phyloP scores from a whole-genome alignment of 1,140 invertebrate genomes.

The Bacillus rossius region DNA sequence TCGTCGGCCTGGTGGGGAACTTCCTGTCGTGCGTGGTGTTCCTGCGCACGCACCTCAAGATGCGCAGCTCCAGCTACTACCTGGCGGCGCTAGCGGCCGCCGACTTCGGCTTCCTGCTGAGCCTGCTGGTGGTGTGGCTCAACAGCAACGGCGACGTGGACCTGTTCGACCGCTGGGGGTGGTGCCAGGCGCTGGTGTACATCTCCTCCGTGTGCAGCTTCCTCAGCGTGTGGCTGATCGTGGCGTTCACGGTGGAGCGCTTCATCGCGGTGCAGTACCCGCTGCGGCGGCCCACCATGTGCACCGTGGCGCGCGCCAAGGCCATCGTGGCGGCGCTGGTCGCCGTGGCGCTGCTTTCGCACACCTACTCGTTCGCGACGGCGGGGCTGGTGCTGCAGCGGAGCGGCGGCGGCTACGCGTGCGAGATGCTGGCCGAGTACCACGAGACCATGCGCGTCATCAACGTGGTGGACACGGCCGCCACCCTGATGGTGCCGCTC shows the following conservation, averaged over 20 bases:
- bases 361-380: conserved; percentile 48
- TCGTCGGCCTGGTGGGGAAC: conserved; percentile 50
- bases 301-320: conserved; percentile 54
- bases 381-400: conserved; percentile 37
- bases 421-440: conserved; percentile 43
- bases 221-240: conserved; percentile 54
- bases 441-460: conserved; percentile 45
- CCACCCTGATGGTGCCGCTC: conserved; percentile 49
- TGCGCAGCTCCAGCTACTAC: conserved; percentile 53
- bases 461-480: conserved; percentile 50
- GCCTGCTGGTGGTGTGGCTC: conserved; percentile 49
- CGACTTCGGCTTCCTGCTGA: conserved; percentile 49
- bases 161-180: conserved; percentile 47
- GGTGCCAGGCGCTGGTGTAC: conserved; percentile 53
- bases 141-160: conserved; percentile 44
- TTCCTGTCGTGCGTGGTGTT: conserved; percentile 52
- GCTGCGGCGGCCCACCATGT: conserved; percentile 53
- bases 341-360: conserved; percentile 41
- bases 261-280: conserved; percentile 62
- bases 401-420: conserved; percentile 39
- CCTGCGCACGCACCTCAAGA: conserved; percentile 47
- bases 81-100: conserved; percentile 50
- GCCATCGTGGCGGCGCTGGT: conserved; percentile 45
- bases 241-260: conserved; percentile 58
- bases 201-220: conserved; percentile 51